These are phyloP conservation scores for Hippolais icterina DNA, from an alignment of 2,113 vertebrate genomes.

Conservation along the genomic window DNA sequence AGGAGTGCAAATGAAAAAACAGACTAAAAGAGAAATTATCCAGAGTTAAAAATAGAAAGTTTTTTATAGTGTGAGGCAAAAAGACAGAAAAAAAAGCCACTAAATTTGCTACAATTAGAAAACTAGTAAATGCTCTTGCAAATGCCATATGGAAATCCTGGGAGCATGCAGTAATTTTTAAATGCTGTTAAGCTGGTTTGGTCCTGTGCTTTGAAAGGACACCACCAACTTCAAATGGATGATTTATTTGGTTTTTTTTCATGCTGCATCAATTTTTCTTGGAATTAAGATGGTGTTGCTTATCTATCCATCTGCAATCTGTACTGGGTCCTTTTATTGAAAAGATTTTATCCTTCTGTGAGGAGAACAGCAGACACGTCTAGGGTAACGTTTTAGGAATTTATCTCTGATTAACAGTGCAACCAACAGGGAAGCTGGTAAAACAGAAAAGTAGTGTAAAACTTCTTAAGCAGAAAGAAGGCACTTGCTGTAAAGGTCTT, in stretches of 20 bases:
- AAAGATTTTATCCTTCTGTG: not conserved
- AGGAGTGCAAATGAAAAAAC: not conserved
- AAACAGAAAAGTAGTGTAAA: not conserved
- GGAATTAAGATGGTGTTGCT: not conserved
- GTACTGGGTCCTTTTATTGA: not conserved
- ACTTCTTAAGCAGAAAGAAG: not conserved
- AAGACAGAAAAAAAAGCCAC: not conserved
- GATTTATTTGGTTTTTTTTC: not conserved
- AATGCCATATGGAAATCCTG: not conserved
- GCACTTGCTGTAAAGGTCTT: not conserved
- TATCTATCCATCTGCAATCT: not conserved
- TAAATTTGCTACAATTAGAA: not conserved
- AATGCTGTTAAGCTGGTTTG: not conserved
- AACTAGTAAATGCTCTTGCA: not conserved
- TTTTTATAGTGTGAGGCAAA: not conserved
- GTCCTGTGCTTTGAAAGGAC: not conserved
- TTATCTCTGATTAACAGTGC: not conserved
- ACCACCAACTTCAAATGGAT: not conserved
- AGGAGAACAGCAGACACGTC: not conserved
- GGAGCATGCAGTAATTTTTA: not conserved
- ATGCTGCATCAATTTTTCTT: not conserved
- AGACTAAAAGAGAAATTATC: not conserved
- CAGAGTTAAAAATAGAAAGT: conserved; percentile 7
- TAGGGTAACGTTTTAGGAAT: not conserved
- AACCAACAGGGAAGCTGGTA: not conserved